These are phyloP conservation scores for Patiria miniata DNA, from an alignment of 35 echinoderm and acorn worm species.

Conservation along the genomic window DNA sequence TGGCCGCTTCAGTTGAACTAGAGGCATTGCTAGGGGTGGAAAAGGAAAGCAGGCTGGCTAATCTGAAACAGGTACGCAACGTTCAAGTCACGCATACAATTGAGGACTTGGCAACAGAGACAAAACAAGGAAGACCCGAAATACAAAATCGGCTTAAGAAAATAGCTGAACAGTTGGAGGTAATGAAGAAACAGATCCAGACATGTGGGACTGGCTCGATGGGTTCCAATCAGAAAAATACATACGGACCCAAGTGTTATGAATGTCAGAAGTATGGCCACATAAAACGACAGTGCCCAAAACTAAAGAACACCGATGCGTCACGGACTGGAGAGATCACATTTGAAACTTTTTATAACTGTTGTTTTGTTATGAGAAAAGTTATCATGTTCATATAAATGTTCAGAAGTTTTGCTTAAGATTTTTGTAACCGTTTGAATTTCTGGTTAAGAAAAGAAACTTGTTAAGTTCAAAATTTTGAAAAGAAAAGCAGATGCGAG, in stretches of 20 bases:
- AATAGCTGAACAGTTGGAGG: background rate
- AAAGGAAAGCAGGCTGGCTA: background rate
- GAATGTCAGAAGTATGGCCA: slow-evolving; percentile 6
- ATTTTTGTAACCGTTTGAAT: too few relatives aligned
- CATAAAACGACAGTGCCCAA: background rate
- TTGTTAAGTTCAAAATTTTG: too few relatives aligned
- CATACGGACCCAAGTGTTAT: background rate
- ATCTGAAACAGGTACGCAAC: background rate
- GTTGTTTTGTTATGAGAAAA: too few relatives aligned
- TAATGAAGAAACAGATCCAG: background rate
- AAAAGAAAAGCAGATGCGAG: too few relatives aligned
- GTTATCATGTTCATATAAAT: too few relatives aligned
- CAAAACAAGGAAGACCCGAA: background rate
- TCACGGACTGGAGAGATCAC: background rate
- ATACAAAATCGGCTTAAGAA: background rate
- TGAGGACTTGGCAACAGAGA: background rate
- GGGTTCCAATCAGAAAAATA: background rate
- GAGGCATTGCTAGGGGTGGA: background rate
- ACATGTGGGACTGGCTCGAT: background rate
- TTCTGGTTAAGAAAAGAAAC: too few relatives aligned
- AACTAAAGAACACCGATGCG: background rate
- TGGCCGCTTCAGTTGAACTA: slow-evolving; percentile 2
- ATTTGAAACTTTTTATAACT: too few relatives aligned
- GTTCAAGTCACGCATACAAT: too few relatives aligned
- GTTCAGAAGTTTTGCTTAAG: too few relatives aligned